These are phyloP conservation scores for Carcharodon carcharias DNA, from an alignment of 2,797 vertebrate genomes.

Conservation along the genomic window DNA sequence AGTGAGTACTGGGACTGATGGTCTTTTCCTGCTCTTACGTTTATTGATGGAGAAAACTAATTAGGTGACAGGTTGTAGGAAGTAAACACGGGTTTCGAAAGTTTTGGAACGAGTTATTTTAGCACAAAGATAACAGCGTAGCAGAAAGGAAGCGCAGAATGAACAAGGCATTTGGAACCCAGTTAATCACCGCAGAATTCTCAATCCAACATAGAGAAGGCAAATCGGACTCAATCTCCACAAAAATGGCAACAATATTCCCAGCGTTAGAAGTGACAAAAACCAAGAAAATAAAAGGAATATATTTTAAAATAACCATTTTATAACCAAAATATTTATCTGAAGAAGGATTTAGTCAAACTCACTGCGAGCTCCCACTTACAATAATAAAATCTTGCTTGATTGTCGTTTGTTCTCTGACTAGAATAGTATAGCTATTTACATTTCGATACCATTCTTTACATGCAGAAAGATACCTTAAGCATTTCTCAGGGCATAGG, in stretches of 20 bases:
- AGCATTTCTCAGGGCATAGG: neutral
- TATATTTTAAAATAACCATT: neutral
- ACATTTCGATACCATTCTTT: neutral
- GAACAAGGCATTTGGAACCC: neutral
- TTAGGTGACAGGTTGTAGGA: neutral
- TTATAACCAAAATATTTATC: neutral
- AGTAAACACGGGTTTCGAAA: neutral
- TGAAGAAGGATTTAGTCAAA: conserved; percentile 6
- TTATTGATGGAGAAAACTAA: neutral
- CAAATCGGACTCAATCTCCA: neutral
- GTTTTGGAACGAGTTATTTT: neutral
- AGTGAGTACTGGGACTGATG: neutral
- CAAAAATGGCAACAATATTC: neutral
- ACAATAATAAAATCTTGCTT: neutral
- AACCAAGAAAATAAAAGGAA: neutral
- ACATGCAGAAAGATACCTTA: neutral
- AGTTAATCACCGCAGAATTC: neutral
- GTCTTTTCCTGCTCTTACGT: neutral
- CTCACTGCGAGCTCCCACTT: neutral
- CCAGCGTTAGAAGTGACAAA: neutral
- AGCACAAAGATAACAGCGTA: neutral
- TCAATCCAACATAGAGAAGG: too few relatives aligned
- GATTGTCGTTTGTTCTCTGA: neutral
- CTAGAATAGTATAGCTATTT: neutral
- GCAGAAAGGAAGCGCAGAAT: neutral